Conservation (phyloP, 2,797 vertebrate genomes). For the Enteromius anoplus region DNA sequence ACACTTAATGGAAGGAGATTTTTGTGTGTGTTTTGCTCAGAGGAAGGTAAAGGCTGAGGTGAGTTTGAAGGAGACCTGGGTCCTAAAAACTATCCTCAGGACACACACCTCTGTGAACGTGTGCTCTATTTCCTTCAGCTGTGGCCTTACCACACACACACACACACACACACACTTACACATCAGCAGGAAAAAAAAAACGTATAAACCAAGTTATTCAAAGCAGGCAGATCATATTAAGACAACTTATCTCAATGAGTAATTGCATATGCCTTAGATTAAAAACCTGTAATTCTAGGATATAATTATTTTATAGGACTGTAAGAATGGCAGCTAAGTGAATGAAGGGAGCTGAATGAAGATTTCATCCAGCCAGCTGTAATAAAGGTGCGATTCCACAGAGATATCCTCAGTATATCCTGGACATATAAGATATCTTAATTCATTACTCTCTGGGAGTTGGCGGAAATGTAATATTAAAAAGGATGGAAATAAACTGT, state of each 20-base stretch:
- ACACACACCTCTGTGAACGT: constrained; percentile 67
- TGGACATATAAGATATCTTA: constrained; percentile 66
- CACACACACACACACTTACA: neutral
- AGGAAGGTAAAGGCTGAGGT: constrained; percentile 67
- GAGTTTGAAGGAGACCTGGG: constrained; percentile 65
- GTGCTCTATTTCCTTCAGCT: constrained; percentile 71
- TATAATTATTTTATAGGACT: constrained; percentile 71
- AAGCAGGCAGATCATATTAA: constrained; percentile 29
- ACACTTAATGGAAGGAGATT: neutral
- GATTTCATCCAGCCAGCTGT: constrained; percentile 77
- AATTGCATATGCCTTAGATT: constrained; percentile 51
- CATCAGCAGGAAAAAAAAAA: constrained; percentile 55
- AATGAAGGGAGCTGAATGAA: constrained; percentile 68
- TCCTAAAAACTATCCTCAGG: constrained; percentile 70
- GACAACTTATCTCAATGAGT: constrained; percentile 34
- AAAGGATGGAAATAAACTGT: constrained; percentile 6
- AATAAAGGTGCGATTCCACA: constrained; percentile 66
- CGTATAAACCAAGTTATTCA: constrained; percentile 20
- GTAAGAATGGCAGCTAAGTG: constrained; percentile 49
- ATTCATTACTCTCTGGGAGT: constrained; percentile 49
- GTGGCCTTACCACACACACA: constrained; percentile 58
- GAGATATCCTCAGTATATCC: constrained; percentile 68
- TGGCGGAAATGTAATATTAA: constrained; percentile 6
- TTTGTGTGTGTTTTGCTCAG: constrained; percentile 35
- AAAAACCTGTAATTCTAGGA: constrained; percentile 56